Base-by-base conservation (phyloP, 1,140 invertebrate genomes). In the Drosophila persimilis region DNA sequence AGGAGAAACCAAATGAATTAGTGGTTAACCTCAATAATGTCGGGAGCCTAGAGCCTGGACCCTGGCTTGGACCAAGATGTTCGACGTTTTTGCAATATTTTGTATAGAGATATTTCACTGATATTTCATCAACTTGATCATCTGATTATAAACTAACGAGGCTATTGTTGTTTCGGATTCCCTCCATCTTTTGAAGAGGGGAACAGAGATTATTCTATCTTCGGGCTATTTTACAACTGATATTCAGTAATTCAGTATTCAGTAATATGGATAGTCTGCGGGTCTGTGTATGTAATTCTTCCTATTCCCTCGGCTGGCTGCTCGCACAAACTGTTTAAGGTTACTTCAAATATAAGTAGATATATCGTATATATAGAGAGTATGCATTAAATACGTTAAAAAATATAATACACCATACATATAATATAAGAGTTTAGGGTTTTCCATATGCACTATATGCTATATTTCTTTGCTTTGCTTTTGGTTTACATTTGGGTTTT, bases 361-460 rank as follows among this genome's bases (percentile, higher is more conserved):
- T 86, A 80, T 77, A 79, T 77, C 70, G 48, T 85, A 73, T 73
- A 77, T 77, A 80, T 73, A 80, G 60, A 86, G 83, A 79, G 71
- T 88, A 88, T 81, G 75, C 58, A 61, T 83, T 88, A 88, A 85
- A 79, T 86, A 86, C 71, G 60, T 88, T 88, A 88, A 86, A 88
- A 88, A 88, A 88, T 88, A 88, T 88, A 88, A 88, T 88, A 88
- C 83, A 88, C 84, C 83, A 79, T 88, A 88, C 84, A 88, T 88
- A 83, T 88, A 86, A 86, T 86, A 74, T 86, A 88, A 88, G 79
- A 88, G 83, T 73, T 86, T 66, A 63, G 69, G 64, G 62, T 55
- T 79, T 84, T 81, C 35, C 66, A 39, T 39, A 81, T 67, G 71
- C 65, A 76, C 77, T 85, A 77, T 61, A 77, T 71, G 78, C 74